These are phyloP conservation scores for Plotosus lineatus DNA, from an alignment of 2,113 vertebrate species.

Conservation along the genomic window DNA sequence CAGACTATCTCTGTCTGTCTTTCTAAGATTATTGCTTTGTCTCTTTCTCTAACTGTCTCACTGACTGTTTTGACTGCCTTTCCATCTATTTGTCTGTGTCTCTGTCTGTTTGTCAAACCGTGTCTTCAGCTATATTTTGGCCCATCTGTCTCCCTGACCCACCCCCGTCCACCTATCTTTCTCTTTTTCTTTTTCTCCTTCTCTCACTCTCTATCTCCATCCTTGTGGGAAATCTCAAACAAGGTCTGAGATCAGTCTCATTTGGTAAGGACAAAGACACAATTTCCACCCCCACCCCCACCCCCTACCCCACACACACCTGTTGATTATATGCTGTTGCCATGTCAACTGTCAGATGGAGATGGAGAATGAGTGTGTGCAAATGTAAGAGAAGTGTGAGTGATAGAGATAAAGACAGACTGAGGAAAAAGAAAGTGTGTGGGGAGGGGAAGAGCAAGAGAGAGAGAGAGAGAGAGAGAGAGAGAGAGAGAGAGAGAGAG, in stretches of 20 bases:
- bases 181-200: background rate
- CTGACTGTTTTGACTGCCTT: too few relatives aligned
- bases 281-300: slow-evolving; percentile 20
- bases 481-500: background rate
- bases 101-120: too few relatives aligned
- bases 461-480: background rate
- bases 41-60: too few relatives aligned
- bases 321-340: background rate
- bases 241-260: background rate
- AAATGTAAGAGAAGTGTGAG: background rate
- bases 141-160: too few relatives aligned
- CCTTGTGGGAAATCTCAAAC: background rate
- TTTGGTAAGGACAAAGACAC: background rate
- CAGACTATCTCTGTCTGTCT: too few relatives aligned
- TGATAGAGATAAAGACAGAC: background rate
- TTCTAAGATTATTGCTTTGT: too few relatives aligned
- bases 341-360: background rate
- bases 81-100: too few relatives aligned
- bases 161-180: background rate
- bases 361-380: background rate
- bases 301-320: slow-evolving; percentile 19
- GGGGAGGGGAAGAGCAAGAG: background rate
- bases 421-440: too few relatives aligned
- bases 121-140: too few relatives aligned
- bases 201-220: background rate